Evolutionary conservation across 2,888 invertebrate species (phyloP), one percentile per base, ranked within the genome.

Genomic region (Diplazon laetatorius): DNA sequence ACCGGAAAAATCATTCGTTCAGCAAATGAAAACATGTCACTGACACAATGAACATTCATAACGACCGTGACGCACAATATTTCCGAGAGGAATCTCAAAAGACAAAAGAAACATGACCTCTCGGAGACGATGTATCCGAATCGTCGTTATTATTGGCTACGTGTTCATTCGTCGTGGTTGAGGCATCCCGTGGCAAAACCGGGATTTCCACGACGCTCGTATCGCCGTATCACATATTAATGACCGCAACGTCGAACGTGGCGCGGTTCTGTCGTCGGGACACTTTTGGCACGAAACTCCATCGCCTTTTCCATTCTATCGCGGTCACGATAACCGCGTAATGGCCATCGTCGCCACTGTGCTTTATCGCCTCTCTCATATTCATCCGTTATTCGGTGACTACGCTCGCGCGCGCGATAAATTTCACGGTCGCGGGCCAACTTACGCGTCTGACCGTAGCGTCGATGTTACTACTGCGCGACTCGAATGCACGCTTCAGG

Each of bases 281-380:
- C 79, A 73, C 55, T 85, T 86, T 84, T 87, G 86, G 87, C 86
- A 84, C 83, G 75, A 82, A 80, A 39, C 62, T 77, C 83, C 82
- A 82, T n/a, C 82, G 80, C 75, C 69, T 84, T 81, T 70, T 76
- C 76, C 76, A 35, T 60, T 48, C 62, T 65, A 14, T 25, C 10
- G 6, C 6, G 18, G 14, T 46, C 22, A 12, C 42, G 22, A 22
- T 25, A 42, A 25, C 44, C 71, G 70, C 81, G 76, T 83, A 85
- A 84, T 80, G 80, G 76, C 75, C 78, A 46, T 52, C 62, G 30
- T 68, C 30, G 37, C 60, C 52, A 76, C 83, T 78, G 60, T 80
- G 78, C 78, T 85, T 86, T 86, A 87, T 86, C 82, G 80, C 83
- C 42, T 52, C 79, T 81, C 81, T 85, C 46, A 59, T 80, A 79